A percentile compares a stretch with the other conserved stretches of the same genome.
phyloP scores from a whole-genome alignment of 2,888 invertebrate genomes.

The Cerastoderma edule region DNA sequence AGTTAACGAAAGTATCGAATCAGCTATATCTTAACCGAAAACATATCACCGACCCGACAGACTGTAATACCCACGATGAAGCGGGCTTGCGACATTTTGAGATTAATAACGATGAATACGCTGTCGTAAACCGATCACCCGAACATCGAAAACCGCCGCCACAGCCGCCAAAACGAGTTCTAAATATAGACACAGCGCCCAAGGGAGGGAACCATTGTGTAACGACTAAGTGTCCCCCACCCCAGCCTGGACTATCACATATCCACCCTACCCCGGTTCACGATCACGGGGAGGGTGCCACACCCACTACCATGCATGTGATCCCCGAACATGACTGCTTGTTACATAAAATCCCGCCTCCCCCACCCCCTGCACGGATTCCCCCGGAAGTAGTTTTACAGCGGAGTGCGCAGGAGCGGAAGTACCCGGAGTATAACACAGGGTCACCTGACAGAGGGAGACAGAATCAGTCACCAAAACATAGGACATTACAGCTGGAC shows the following conservation, averaged over 20 bases:
- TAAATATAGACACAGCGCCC: not conserved
- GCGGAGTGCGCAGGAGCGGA: too few species aligned
- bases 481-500: too few species aligned
- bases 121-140: constrained; percentile 36
- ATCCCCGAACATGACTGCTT: constrained; percentile 60
- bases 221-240: not conserved
- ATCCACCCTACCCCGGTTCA: constrained; percentile 57
- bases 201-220: constrained; percentile 14
- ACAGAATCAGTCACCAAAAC: too few species aligned
- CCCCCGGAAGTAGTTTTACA: constrained; percentile 15
- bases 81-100: constrained; percentile 32
- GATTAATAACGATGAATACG: constrained; percentile 45
- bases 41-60: constrained; percentile 14
- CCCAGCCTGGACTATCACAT: constrained; percentile 28
- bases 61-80: not conserved
- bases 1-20: not conserved
- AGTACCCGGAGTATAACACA: too few species aligned
- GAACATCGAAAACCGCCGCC: constrained; percentile 36
- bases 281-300: constrained; percentile 11
- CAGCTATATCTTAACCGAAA: constrained; percentile 4
- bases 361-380: constrained; percentile 48
- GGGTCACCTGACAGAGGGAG: too few species aligned
- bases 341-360: constrained; percentile 56
- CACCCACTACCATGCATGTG: constrained; percentile 54
- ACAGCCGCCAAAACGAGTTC: not conserved